Evolutionary conservation across 2,888 invertebrate genomes (phyloP).

Genomic region (Epinotia nisella): DNA sequence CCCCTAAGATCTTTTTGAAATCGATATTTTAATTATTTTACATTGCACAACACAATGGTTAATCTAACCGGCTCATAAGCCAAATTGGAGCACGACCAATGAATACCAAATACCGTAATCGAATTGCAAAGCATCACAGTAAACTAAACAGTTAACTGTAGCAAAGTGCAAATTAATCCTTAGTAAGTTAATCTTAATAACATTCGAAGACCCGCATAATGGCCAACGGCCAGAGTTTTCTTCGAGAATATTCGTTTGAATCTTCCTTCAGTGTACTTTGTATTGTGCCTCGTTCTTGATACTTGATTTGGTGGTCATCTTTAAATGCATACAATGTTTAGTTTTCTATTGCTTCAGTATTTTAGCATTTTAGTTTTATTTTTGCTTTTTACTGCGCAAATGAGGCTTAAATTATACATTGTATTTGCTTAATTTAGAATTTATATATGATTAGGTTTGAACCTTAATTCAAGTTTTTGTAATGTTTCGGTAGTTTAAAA

Average conservation of each 20-base stretch:
- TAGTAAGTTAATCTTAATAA: conserved; percentile 35
- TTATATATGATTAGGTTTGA: too few relatives aligned
- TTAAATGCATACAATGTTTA: too few relatives aligned
- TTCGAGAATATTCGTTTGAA: conserved; percentile 18
- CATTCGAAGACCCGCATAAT: conserved; percentile 13
- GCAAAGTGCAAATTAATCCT: conserved; percentile 31
- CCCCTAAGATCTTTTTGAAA: too few relatives aligned
- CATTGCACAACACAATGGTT: neutral
- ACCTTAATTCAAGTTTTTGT: too few relatives aligned
- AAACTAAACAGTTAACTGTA: conserved; percentile 27
- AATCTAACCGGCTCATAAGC: conserved; percentile 10
- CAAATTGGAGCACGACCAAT: conserved; percentile 21
- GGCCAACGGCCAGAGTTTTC: conserved; percentile 20
- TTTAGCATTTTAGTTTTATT: too few relatives aligned
- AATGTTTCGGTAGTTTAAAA: too few relatives aligned
- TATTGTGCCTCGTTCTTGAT: conserved; percentile 20
- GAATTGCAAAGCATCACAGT: conserved; percentile 26
- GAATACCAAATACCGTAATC: conserved; percentile 27
- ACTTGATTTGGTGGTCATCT: neutral
- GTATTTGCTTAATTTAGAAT: too few relatives aligned
- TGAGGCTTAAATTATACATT: neutral
- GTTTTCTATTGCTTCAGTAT: too few relatives aligned
- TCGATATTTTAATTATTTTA: neutral
- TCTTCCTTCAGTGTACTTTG: conserved; percentile 23
- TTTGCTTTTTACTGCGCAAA: too few relatives aligned